Evolutionary conservation across 2,797 vertebrate species (phyloP).

Genomic region (Rhadinocentrus ornatus): DNA sequence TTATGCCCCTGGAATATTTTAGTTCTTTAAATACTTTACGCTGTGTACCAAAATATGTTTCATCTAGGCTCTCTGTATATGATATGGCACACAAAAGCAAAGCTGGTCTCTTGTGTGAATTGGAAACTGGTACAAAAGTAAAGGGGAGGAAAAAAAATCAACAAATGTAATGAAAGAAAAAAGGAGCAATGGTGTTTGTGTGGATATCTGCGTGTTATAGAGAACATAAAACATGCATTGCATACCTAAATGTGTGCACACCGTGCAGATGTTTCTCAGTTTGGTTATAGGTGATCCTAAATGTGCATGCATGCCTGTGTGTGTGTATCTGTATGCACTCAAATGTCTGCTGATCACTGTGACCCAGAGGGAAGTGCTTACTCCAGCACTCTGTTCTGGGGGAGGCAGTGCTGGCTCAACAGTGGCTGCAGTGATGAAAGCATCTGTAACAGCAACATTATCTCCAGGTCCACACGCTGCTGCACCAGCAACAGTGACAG

Average conservation of each 20-base stretch:
- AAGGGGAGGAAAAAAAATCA: slow-evolving; percentile 22
- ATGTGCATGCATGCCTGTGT: neutral
- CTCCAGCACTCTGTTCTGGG: slow-evolving; percentile 60
- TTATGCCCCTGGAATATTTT: slow-evolving; percentile 70
- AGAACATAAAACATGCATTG: slow-evolving; percentile 5
- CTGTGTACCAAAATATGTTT: slow-evolving; percentile 69
- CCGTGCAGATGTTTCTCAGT: neutral
- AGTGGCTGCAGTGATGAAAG: slow-evolving; percentile 60
- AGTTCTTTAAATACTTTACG: slow-evolving; percentile 72
- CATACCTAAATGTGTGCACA: neutral
- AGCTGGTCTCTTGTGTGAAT: slow-evolving; percentile 69
- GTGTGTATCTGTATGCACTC: slow-evolving; percentile 9
- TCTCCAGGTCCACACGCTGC: slow-evolving; percentile 44
- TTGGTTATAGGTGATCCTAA: slow-evolving; percentile 7
- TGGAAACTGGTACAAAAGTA: slow-evolving; percentile 61
- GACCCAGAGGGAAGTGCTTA: slow-evolving; percentile 68
- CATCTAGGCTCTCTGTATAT: slow-evolving; percentile 65
- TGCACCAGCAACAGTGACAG: slow-evolving; percentile 24
- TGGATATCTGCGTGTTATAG: neutral
- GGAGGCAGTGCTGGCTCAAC: slow-evolving; percentile 49
- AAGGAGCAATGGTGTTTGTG: slow-evolving; percentile 12
- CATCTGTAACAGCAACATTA: slow-evolving; percentile 57
- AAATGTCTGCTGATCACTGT: slow-evolving; percentile 60
- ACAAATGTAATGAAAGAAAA: slow-evolving; percentile 68
- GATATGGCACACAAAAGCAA: slow-evolving; percentile 65